Evolutionary conservation across 2,797 vertebrate species (phyloP), one percentile per base, ranked within the genome.

Genomic region (Cynodonichthys magdalenae): DNA sequence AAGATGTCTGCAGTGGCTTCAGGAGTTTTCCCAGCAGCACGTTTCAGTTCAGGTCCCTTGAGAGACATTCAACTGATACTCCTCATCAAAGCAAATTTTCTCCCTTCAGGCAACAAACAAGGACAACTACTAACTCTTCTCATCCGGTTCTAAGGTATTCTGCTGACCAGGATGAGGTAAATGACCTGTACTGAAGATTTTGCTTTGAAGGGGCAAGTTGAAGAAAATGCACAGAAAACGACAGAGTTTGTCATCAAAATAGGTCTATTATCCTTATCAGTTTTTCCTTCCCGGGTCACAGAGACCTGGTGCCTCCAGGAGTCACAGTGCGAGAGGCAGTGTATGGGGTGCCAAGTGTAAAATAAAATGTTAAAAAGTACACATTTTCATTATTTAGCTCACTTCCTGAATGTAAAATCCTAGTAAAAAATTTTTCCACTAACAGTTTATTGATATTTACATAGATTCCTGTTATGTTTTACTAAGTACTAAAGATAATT

Each of bases 1-100:
- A 75, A 86, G 87, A 89, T 83, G 87, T 90, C 76, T 85, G 81
- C 71, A 83, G 64, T 69, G 6, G 71, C 80, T 78, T 71, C 45
- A 1, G 67, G 79, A 84, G 63, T 73, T 80, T 80, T 75, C 68
- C 77, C 66, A 77, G 72, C 59, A 72, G 61, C 59, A 58, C 58
- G 77, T 57, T 74, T 59, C 31, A 66, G 71, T 69, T 44, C 28
- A 44, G 69, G 53, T 76, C 81, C 61, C 71, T 73, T 75, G 75
- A 80, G 79, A 81, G 80, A 86, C 87, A 85, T 80, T 75, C 57
- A 71, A 56, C 54, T 46, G 82, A 88, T 80, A 80, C 73, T 71
- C 67, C 20, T 59, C 83, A 79, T 91, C 83, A 90, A 89, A 87
- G 81, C 62, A 61, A 20, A 48, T 36, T 61, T 79, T 74, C 50